Conservation (phyloP, 2,113 vertebrate species). For the zebrafish (Danio rerio) region GRCz12tu NC_133184.1:8665501-8666000, state of each 20-base stretch:
- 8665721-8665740: conserved; percentile 41
- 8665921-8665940: background rate
- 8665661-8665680: conserved; percentile 36
- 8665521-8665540: no score
- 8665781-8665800: conserved; percentile 22
- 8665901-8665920: background rate
- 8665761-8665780: conserved; percentile 23
- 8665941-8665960: background rate
- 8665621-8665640: background rate
- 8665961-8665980: background rate
- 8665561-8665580: background rate
- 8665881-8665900: background rate
- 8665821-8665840: conserved; percentile 23
- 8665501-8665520: no score
- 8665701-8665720: conserved; percentile 36
- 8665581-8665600: background rate
- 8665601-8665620: no score
- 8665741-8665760: conserved; percentile 35
- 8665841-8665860: background rate
- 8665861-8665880: conserved; percentile 3
- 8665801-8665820: conserved; percentile 14
- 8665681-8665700: conserved; percentile 31
- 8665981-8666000: background rate
- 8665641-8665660: conserved; percentile 21
- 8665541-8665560: no score